Percentiles rank a stretch among this genome's conserved stretches.
These are phyloP conservation scores for Andrena bicolor DNA, from an alignment of 2,888 invertebrate species.

Conservation along the genomic window DNA sequence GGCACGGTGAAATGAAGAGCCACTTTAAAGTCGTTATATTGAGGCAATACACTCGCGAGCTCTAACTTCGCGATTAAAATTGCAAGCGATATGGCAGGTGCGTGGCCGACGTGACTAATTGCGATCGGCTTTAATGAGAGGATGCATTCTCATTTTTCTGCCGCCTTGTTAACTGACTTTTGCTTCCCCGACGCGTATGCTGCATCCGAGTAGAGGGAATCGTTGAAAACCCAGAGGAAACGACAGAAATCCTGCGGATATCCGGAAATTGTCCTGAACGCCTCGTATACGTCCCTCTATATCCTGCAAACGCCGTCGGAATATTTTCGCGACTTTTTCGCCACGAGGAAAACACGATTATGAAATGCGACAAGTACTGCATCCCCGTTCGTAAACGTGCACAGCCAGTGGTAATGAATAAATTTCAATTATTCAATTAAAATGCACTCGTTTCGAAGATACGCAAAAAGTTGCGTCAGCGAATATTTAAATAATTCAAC, in stretches of 20 bases:
- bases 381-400: background rate
- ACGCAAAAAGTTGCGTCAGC: no score
- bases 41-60: slow-evolving; percentile 2
- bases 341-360: slow-evolving; percentile 39
- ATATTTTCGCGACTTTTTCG: slow-evolving; percentile 57
- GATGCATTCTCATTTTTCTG: slow-evolving; percentile 55
- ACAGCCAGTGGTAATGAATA: no score
- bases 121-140: slow-evolving; percentile 56
- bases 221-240: slow-evolving; percentile 51
- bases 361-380: slow-evolving; percentile 25
- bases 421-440: no score
- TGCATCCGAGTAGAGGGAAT: slow-evolving; percentile 20
- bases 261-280: slow-evolving; percentile 63
- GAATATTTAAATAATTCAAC: no score
- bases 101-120: slow-evolving; percentile 50
- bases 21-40: slow-evolving; percentile 31
- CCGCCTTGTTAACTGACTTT: slow-evolving; percentile 64
- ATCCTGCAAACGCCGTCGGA: slow-evolving; percentile 60
- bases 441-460: no score
- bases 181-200: slow-evolving; percentile 63
- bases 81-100: background rate
- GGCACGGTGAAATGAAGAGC: slow-evolving; percentile 24
- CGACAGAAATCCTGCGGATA: slow-evolving; percentile 64
- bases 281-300: slow-evolving; percentile 46
- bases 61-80: slow-evolving; percentile 12